Conservation (phyloP, 2,113 vertebrate genomes). For the Lophochroa leadbeateri region DNA sequence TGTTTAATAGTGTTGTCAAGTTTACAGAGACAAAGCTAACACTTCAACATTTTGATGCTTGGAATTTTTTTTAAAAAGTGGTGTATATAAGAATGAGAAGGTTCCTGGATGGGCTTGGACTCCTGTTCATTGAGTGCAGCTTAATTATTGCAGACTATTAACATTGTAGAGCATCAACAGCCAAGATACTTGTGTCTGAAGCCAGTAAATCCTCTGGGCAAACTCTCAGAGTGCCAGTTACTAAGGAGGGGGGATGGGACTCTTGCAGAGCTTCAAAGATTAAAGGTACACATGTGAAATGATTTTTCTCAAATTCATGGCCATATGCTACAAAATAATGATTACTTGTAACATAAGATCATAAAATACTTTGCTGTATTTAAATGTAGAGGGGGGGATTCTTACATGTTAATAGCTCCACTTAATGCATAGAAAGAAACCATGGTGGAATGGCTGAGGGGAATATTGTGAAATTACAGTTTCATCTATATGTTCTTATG, state of each 20-base stretch:
- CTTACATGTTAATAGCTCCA: neutral
- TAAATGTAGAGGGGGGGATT: neutral
- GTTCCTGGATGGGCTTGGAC: neutral
- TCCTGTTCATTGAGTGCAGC: neutral
- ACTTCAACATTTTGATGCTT: neutral
- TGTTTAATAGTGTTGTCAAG: neutral
- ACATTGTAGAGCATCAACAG: neutral
- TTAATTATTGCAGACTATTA: neutral
- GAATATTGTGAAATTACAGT: neutral
- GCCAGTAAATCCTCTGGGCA: neutral
- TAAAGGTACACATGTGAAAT: neutral
- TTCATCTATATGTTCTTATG: neutral
- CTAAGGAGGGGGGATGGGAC: neutral
- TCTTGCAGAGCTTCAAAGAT: neutral
- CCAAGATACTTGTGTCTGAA: neutral
- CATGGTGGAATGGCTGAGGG: neutral
- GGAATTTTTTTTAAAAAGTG: neutral
- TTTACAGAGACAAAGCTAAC: neutral
- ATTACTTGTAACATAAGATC: neutral
- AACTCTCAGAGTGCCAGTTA: neutral
- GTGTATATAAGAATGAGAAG: neutral
- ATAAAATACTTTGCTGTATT: neutral
- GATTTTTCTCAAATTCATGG: neutral
- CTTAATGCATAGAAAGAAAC: neutral
- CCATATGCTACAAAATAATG: neutral